These are phyloP conservation scores for Drosophila lacertosa DNA, from an alignment of 1,140 invertebrate species.

Conservation along the genomic window DNA sequence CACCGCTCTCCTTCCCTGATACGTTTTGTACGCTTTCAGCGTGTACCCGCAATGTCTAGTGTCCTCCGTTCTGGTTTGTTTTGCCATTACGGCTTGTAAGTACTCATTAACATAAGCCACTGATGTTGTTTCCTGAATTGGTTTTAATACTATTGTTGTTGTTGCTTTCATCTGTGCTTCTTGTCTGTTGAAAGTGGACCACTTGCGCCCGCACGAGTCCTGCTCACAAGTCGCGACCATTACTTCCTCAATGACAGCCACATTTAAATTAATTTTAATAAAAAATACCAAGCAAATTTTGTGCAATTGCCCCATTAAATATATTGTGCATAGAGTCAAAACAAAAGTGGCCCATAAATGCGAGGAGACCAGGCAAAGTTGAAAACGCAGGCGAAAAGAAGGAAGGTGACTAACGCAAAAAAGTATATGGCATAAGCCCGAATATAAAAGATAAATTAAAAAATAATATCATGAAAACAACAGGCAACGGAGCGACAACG, in stretches of 20 bases:
- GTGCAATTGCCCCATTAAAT: constrained; percentile 32
- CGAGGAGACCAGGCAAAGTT: constrained; percentile 44
- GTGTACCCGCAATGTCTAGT: constrained; percentile 10
- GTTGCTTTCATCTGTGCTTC: constrained; percentile 22
- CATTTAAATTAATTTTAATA: constrained; percentile 81
- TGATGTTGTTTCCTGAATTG: constrained; percentile 52
- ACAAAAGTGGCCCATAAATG: constrained; percentile 65
- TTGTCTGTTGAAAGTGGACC: constrained; percentile 11
- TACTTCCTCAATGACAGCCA: constrained; percentile 17
- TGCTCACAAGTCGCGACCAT: background rate
- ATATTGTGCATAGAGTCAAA: constrained; percentile 51
- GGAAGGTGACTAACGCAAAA: constrained; percentile 2
- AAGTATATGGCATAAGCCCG: constrained; percentile 53
- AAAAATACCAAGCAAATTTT: constrained; percentile 68
- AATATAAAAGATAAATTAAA: constrained; percentile 81
- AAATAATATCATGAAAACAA: constrained; percentile 70
- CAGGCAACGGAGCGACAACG: background rate
- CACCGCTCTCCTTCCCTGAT: constrained; percentile 4
- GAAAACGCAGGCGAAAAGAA: constrained; percentile 5
- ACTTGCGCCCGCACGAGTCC: no score
- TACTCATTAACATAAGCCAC: constrained; percentile 80
- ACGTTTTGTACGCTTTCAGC: no score
- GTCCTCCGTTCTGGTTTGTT: constrained; percentile 24
- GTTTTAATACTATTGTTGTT: constrained; percentile 22
- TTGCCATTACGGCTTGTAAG: constrained; percentile 74